phyloP scores from a whole-genome alignment of 1,140 invertebrate genomes.

The Anastrepha ludens region DNA sequence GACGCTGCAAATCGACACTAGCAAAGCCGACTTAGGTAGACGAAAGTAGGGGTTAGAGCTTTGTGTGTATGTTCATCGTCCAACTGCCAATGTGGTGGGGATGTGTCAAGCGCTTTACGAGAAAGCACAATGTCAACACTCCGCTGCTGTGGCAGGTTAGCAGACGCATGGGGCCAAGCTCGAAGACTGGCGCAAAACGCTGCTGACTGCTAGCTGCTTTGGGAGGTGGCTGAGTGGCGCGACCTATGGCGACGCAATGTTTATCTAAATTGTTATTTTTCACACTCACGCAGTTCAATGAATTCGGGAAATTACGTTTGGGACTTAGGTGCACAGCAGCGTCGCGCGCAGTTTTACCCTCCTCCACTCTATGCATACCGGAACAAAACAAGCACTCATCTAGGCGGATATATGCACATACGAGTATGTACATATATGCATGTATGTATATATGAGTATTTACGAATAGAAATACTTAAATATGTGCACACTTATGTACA shows the following conservation, averaged over 20 bases:
- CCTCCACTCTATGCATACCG: not conserved
- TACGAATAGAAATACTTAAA: too few species aligned
- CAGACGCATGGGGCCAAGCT: conserved; percentile 33
- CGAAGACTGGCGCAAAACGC: not conserved
- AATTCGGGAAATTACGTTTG: conserved; percentile 74
- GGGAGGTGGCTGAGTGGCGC: conserved; percentile 52
- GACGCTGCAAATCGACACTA: conserved; percentile 17
- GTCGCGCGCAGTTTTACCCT: conserved; percentile 15
- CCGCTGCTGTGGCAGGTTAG: not conserved
- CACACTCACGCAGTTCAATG: conserved; percentile 74
- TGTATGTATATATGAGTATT: not conserved
- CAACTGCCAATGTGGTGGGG: not conserved
- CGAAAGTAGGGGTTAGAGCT: not conserved
- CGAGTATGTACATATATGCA: not conserved
- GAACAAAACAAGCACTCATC: not conserved
- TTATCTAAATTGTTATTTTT: conserved; percentile 75
- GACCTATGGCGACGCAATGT: conserved; percentile 66
- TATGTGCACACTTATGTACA: too few species aligned
- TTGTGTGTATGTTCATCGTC: not conserved
- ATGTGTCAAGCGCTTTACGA: not conserved
- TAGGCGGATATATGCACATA: not conserved
- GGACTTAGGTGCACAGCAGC: conserved; percentile 62
- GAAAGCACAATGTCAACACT: conserved; percentile 24
- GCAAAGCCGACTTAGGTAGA: conserved; percentile 13
- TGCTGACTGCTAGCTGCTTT: not conserved